Percentiles rank a stretch among this genome's conserved stretches.
phyloP scores from a whole-genome alignment of 2,888 invertebrate species.

The Ochropleura leucogaster region DNA sequence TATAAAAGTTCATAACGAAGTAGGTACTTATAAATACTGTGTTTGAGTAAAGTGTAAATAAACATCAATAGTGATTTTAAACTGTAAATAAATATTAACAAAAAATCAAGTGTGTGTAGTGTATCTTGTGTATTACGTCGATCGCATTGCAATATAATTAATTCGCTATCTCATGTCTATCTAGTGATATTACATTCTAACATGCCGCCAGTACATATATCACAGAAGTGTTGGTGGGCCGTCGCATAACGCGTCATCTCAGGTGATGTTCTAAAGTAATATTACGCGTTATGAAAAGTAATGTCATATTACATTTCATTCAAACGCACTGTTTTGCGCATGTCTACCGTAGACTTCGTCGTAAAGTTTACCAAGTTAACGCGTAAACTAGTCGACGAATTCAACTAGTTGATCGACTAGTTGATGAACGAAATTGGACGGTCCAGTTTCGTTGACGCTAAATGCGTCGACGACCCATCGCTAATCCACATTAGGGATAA shows the following conservation, averaged over 20 bases:
- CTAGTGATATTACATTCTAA: too few species aligned
- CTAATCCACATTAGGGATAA: not conserved
- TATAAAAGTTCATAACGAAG: not conserved
- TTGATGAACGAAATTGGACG: slow-evolving; percentile 1
- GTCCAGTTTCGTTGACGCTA: slow-evolving; percentile 5
- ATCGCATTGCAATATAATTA: too few species aligned
- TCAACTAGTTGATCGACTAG: slow-evolving; percentile 18
- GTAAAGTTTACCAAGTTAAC: slow-evolving; percentile 1
- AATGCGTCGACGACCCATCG: slow-evolving; percentile 11
- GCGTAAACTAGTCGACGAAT: slow-evolving; percentile 10
- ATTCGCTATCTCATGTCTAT: too few species aligned
- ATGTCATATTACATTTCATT: not conserved
- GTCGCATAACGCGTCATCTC: too few species aligned
- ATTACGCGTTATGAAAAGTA: not conserved
- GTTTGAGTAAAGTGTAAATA: not conserved
- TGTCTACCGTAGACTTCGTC: slow-evolving; percentile 3
- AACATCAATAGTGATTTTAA: not conserved
- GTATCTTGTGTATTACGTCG: not conserved
- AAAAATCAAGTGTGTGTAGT: not conserved
- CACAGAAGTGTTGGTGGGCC: too few species aligned
- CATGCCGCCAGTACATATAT: too few species aligned
- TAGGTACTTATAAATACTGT: not conserved
- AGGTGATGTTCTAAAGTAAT: not conserved
- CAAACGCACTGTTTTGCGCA: slow-evolving; percentile 1
- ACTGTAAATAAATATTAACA: not conserved